Percentiles rank a stretch among this genome's conserved stretches.
These are phyloP conservation scores for Gandaritis pyraliata DNA, from an alignment of 2,888 invertebrate genomes.

Conservation along the genomic window DNA sequence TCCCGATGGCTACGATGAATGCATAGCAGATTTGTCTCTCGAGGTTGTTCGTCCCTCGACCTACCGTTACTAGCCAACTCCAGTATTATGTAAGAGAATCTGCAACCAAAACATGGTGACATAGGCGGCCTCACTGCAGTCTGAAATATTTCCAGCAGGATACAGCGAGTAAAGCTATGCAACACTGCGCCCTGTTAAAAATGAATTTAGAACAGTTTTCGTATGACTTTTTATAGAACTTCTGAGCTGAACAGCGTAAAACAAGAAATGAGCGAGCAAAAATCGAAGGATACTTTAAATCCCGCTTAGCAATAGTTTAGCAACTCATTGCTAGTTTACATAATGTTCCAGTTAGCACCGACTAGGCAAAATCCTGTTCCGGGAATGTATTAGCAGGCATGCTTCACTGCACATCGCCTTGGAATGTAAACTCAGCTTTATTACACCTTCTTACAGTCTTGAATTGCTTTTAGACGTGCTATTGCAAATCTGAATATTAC, in stretches of 20 bases:
- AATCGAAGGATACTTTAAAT: slow-evolving; percentile 23
- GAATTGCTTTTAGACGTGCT: slow-evolving; percentile 1
- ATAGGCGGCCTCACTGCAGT: slow-evolving; percentile 20
- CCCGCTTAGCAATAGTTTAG: slow-evolving; percentile 28
- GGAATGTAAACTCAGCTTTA: slow-evolving; percentile 16
- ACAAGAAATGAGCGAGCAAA: neutral
- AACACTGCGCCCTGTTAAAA: slow-evolving; percentile 3
- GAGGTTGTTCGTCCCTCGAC: neutral
- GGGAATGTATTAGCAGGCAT: slow-evolving; percentile 58
- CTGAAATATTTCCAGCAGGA: slow-evolving; percentile 23
- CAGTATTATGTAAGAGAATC: slow-evolving; percentile 30
- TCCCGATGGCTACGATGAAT: neutral
- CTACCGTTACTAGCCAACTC: slow-evolving; percentile 19
- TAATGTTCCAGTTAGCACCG: slow-evolving; percentile 47
- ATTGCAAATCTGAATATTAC: neutral
- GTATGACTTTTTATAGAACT: no score
- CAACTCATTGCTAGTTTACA: slow-evolving; percentile 41
- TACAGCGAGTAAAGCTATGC: slow-evolving; percentile 6
- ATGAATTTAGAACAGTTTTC: neutral
- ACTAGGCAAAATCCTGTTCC: slow-evolving; percentile 54
- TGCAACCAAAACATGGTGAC: slow-evolving; percentile 32
- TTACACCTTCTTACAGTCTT: slow-evolving; percentile 1
- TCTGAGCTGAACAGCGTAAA: no score
- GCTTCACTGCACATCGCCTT: slow-evolving; percentile 15
- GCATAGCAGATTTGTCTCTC: neutral